These are phyloP conservation scores for Leucophora obtusa DNA, from an alignment of 2,888 invertebrate genomes.

Conservation along the genomic window DNA sequence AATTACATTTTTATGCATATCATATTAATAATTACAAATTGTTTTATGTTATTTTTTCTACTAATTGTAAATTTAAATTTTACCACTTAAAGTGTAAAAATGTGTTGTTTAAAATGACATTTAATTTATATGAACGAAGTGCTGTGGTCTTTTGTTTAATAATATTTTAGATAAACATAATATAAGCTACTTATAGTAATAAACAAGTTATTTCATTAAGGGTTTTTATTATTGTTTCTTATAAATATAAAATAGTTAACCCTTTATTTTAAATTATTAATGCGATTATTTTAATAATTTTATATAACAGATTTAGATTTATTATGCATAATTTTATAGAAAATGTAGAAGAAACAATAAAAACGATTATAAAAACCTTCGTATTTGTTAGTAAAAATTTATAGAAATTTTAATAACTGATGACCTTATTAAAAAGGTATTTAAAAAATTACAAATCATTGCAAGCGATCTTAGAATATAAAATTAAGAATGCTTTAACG, in stretches of 20 bases:
- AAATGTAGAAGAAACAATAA: no score
- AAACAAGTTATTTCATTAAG: slow-evolving; percentile 28
- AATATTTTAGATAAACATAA: not conserved
- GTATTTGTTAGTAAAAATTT: no score
- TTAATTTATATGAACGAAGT: not conserved
- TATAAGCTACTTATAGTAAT: slow-evolving; percentile 25
- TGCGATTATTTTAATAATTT: slow-evolving; percentile 36
- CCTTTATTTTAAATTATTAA: slow-evolving; percentile 32
- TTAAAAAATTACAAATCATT: no score
- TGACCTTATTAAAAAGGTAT: no score
- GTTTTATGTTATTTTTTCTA: not conserved
- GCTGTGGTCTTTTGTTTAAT: not conserved
- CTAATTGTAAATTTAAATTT: not conserved
- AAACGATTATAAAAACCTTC: no score
- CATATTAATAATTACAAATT: slow-evolving; percentile 26
- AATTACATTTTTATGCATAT: slow-evolving; percentile 7
- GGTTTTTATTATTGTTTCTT: not conserved
- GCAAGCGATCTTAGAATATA: no score
- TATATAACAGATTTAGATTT: slow-evolving; percentile 10
- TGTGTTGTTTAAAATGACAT: not conserved
- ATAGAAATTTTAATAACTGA: no score
- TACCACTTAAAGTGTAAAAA: slow-evolving; percentile 1
- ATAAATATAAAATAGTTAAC: not conserved
- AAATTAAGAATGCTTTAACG: no score
- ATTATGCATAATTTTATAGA: not conserved